phyloP scores from a whole-genome alignment of 2,113 vertebrate species.

The Felis chaus region DNA sequence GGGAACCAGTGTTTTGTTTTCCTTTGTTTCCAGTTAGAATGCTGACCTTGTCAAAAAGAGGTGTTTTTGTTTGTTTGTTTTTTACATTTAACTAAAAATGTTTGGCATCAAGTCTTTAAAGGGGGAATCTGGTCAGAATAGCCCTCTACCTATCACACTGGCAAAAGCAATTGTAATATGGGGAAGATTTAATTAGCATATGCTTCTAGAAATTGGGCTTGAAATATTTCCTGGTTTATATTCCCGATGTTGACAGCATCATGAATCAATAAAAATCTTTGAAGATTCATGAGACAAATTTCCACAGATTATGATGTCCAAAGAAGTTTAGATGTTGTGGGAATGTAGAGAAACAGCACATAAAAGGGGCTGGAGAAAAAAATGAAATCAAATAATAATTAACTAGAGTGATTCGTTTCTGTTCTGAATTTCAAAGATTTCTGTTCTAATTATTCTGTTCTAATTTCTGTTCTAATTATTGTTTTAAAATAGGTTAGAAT shows the following conservation, averaged over 20 bases:
- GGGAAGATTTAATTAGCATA: not conserved
- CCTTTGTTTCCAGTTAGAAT: not conserved
- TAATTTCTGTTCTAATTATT: not conserved
- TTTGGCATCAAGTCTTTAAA: not conserved
- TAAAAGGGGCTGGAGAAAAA: not conserved
- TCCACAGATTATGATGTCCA: rapidly evolving
- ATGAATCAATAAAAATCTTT: not conserved
- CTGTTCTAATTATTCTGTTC: not conserved
- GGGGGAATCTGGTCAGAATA: not conserved
- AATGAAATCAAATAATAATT: not conserved
- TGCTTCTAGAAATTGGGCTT: not conserved
- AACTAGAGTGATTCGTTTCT: not conserved
- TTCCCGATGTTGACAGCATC: not conserved
- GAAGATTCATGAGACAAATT: not conserved
- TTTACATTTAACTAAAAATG: not conserved
- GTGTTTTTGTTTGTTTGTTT: not conserved
- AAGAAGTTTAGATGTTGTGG: not conserved
- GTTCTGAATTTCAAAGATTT: not conserved
- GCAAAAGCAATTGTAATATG: not conserved
- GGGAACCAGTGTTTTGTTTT: not conserved
- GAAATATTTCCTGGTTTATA: not conserved
- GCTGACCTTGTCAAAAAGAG: not conserved
- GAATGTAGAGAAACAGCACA: not conserved
- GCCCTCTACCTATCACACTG: not conserved
- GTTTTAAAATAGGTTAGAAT: not conserved